These are phyloP conservation scores for Phengaris arion DNA, from an alignment of 2,888 invertebrate species.

Conservation along the genomic window DNA sequence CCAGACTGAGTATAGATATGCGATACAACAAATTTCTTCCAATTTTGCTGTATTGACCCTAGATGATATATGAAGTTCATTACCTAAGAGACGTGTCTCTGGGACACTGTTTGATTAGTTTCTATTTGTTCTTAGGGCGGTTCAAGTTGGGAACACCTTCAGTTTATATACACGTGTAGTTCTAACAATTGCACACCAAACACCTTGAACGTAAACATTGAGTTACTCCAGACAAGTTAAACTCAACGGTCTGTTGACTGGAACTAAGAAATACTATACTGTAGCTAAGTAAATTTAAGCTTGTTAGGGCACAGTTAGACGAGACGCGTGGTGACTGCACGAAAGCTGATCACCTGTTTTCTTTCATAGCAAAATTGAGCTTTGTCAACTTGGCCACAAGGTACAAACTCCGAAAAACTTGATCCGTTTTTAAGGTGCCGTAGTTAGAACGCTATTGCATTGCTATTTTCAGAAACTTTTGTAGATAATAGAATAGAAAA, in stretches of 20 bases:
- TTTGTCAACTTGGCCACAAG: no score
- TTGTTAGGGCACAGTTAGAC: background rate
- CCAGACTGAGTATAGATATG: no score
- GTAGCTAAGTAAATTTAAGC: background rate
- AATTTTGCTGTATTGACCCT: no score
- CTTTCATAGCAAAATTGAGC: no score
- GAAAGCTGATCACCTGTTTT: no score
- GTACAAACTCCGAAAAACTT: no score
- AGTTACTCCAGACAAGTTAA: constrained; percentile 18
- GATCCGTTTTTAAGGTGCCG: no score
- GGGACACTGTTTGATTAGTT: constrained; percentile 9
- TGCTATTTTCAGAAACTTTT: no score
- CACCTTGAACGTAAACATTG: constrained; percentile 24
- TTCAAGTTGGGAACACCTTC: background rate
- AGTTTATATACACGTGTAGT: constrained; percentile 16
- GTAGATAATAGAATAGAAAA: no score
- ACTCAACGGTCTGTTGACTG: background rate
- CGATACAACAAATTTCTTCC: no score
- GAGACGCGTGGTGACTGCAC: no score
- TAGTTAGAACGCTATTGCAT: no score
- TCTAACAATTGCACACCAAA: constrained; percentile 20
- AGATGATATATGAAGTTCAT: background rate
- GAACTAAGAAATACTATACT: constrained; percentile 19
- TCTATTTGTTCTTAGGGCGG: constrained; percentile 10
- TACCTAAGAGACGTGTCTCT: background rate